Evolutionary conservation across 2,113 vertebrate genomes (phyloP).

Genomic region (Syngnathus typhle): DNA sequence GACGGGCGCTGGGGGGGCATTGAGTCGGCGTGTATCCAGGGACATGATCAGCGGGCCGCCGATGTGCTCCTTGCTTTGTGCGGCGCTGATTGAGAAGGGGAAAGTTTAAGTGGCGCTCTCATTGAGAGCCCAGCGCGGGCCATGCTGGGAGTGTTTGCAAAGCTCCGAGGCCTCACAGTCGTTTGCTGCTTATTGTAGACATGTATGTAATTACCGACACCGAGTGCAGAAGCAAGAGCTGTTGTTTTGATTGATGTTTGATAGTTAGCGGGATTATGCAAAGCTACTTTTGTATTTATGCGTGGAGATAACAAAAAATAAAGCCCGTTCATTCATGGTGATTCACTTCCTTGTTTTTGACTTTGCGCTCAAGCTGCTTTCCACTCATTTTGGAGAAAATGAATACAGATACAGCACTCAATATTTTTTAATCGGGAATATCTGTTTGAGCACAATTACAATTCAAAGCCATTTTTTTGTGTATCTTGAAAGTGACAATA

Average conservation of each 20-base stretch:
- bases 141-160: constrained; percentile 62
- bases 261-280: not conserved
- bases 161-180: constrained; percentile 42
- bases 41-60: constrained; percentile 61
- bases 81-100: constrained; percentile 69
- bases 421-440: too few species aligned
- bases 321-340: not conserved
- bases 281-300: not conserved
- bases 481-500: too few species aligned
- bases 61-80: constrained; percentile 71
- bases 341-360: not conserved
- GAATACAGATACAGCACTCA: too few species aligned
- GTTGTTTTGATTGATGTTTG: not conserved
- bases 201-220: not conserved
- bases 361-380: too few species aligned
- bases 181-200: not conserved
- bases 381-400: not conserved
- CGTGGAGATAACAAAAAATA: too few species aligned
- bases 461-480: too few species aligned
- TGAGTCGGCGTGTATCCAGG: constrained; percentile 55
- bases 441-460: too few species aligned
- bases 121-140: constrained; percentile 60
- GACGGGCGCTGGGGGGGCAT: constrained; percentile 31
- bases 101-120: constrained; percentile 74
- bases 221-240: not conserved